Conservation (phyloP, 2,797 vertebrate species). For the Xenentodon cancila region DNA sequence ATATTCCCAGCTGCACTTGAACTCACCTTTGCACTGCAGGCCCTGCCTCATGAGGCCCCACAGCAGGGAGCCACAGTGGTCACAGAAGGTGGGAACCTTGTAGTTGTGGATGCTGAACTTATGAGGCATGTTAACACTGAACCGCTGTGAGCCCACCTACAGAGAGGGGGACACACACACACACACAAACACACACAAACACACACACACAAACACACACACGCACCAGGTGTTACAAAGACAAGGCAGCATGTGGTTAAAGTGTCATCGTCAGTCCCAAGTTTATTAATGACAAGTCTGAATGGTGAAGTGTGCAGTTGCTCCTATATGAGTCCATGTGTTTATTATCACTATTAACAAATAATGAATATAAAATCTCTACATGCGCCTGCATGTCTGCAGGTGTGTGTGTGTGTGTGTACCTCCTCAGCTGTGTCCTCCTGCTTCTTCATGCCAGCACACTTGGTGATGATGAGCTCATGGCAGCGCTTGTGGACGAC, state of each 20-base stretch:
- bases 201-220: neutral
- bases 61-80: constrained; percentile 97
- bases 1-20: constrained; percentile 14
- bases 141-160: constrained; percentile 96
- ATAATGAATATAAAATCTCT: no score
- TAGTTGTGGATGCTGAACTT: constrained; percentile 99
- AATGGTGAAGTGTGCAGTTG: no score
- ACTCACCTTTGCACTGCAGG: constrained; percentile 97
- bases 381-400: neutral
- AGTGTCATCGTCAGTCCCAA: neutral
- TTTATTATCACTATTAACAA: no score
- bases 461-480: constrained; percentile 98
- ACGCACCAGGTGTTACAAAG: constrained; percentile 7
- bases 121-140: constrained; percentile 99
- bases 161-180: constrained; percentile 69
- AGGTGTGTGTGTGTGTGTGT: neutral
- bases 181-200: constrained; percentile 30
- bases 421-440: constrained; percentile 95
- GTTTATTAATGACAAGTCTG: no score
- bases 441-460: constrained; percentile 97
- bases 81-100: constrained; percentile 98
- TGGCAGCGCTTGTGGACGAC: constrained; percentile 99
- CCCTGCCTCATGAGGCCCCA: constrained; percentile 98
- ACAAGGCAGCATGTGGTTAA: constrained; percentile 33
- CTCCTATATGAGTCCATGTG: no score